Evolutionary conservation across 2,888 invertebrate genomes (phyloP), one percentile per base, ranked within the genome.

Genomic region (Alviniconcha strummeri): DNA sequence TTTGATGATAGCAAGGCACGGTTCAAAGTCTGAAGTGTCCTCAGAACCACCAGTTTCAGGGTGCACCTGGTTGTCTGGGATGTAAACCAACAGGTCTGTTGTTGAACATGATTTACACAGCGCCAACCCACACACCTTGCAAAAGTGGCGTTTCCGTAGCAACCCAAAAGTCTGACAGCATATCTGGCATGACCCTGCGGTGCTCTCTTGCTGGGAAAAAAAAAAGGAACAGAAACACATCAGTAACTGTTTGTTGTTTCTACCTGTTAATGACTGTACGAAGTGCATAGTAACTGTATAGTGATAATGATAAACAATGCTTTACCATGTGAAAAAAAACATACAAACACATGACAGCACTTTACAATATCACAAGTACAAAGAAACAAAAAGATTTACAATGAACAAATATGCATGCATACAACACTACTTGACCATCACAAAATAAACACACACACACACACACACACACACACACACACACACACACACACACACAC

Each of bases 101-200:
- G 77, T 80, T n/a, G 90, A 89, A 84, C 91, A 91, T 1, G 82
- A 72, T 82, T 89, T 90, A 86, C 91, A 91, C 67, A 90, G 84
- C 6, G 86, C 87, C 67, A 86, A 64, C 5, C 90, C 90, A 87
- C 91, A 91, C 55, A 91, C 85, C 69, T 87, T 88, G 87, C 91
- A 91, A 71, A 85, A 88, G 17, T 85, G 83, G 76, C 91, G 90
- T 83, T 88, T 90, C 19, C 81, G 86, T 72, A 90, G 64, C 36
- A 90, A 80, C 15, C 88, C 86, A 84, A 91, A 91, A 15, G 84
- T 84, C 56, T 85, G 72, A 5, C 76, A 54, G 87, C 91, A 91
- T 1, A 72, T 60, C 67, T 89, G 89, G 83, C 91, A 91, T 4
- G 83, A 74, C 2, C 86, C 85, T 15, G 89, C 86, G 77, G 89